A percentile compares a stretch with the other conserved stretches of the same genome.
These are phyloP conservation scores for Drosophila santomea DNA, from an alignment of 1,140 invertebrate genomes.

Conservation along the genomic window DNA sequence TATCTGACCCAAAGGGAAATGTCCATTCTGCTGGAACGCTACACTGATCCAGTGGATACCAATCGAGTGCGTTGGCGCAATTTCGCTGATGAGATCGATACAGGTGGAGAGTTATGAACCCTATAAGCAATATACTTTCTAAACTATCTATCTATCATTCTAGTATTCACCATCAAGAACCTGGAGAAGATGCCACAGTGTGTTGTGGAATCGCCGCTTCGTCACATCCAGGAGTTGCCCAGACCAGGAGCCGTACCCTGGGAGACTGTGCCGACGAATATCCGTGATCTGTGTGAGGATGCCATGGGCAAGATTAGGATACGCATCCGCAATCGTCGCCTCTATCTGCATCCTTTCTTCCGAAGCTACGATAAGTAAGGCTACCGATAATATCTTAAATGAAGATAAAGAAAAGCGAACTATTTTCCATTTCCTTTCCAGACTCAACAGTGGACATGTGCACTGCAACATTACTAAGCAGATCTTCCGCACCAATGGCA, in stretches of 20 bases:
- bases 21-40: slow-evolving; percentile 86
- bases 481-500: slow-evolving; percentile 87
- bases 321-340: slow-evolving; percentile 85
- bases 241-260: slow-evolving; percentile 85
- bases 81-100: slow-evolving; percentile 90
- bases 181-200: slow-evolving; percentile 88
- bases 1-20: slow-evolving; percentile 87
- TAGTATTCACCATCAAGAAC: slow-evolving; percentile 89
- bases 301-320: slow-evolving; percentile 85
- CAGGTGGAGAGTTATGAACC: slow-evolving; percentile 80
- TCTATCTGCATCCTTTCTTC: slow-evolving; percentile 88
- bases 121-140: too few species aligned
- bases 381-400: background rate
- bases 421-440: slow-evolving; percentile 61
- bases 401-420: background rate
- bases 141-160: background rate
- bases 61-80: slow-evolving; percentile 88
- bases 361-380: slow-evolving; percentile 88
- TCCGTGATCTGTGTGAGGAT: slow-evolving; percentile 86
- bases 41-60: slow-evolving; percentile 88
- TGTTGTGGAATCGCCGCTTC: slow-evolving; percentile 83
- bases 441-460: slow-evolving; percentile 89
- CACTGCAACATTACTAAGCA: slow-evolving; percentile 88
- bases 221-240: slow-evolving; percentile 85
- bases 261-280: slow-evolving; percentile 79